phyloP scores from a whole-genome alignment of 2,797 vertebrate genomes.

The Mico argentatus region DNA sequence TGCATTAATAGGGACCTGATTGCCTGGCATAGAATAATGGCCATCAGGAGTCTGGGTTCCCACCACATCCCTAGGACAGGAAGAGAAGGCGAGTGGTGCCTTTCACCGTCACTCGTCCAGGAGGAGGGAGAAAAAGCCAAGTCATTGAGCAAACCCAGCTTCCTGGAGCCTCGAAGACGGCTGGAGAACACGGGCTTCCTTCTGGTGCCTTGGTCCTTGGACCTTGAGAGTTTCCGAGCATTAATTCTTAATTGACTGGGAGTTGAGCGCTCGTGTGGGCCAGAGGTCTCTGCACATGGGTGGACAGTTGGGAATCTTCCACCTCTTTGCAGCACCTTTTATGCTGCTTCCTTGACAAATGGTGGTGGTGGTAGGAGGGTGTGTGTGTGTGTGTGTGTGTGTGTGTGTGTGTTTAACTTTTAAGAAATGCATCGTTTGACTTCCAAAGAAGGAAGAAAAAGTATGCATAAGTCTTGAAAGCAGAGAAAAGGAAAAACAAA shows the following conservation, averaged over 20 bases:
- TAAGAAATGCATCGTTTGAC: constrained; percentile 15
- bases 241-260: background rate
- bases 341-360: background rate
- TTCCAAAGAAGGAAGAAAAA: constrained; percentile 67
- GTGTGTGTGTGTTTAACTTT: background rate
- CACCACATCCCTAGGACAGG: background rate
- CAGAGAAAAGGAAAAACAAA: background rate
- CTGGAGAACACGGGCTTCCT: background rate
- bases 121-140: background rate
- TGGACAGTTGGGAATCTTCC: background rate
- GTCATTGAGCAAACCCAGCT: background rate
- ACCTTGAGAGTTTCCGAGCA: background rate
- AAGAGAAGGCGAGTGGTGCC: background rate
- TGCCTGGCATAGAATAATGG: background rate
- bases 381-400: background rate
- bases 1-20: background rate
- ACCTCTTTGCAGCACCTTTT: background rate
- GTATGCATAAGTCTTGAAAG: background rate
- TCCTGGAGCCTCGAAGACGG: background rate
- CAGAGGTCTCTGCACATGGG: accelerated
- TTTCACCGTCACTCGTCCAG: background rate
- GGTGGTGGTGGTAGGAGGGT: background rate
- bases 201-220: background rate
- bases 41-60: background rate
- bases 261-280: accelerated